These are phyloP conservation scores for Drosophila kohkoa DNA, from an alignment of 1,140 invertebrate species.

Conservation along the genomic window DNA sequence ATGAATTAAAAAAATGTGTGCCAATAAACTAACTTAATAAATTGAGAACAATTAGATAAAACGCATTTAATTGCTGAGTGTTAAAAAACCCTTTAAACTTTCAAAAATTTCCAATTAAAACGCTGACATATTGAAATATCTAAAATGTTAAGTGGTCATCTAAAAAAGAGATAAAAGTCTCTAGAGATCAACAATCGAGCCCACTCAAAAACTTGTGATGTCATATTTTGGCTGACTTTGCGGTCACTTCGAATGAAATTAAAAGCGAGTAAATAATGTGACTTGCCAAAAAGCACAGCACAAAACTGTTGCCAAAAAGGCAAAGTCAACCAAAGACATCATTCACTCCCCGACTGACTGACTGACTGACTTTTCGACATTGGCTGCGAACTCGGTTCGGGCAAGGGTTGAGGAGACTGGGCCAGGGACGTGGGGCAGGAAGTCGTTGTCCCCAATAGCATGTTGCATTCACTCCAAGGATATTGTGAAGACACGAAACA, in stretches of 20 bases:
- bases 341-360: background rate
- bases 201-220: slow-evolving; percentile 69
- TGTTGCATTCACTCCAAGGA: slow-evolving; percentile 65
- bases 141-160: slow-evolving; percentile 4
- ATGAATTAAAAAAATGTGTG: background rate
- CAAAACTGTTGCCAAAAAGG: slow-evolving; percentile 24
- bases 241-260: slow-evolving; percentile 46
- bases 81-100: background rate
- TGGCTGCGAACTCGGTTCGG: slow-evolving; percentile 42
- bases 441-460: slow-evolving; percentile 31
- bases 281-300: slow-evolving; percentile 37
- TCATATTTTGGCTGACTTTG: slow-evolving; percentile 60
- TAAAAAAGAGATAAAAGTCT: slow-evolving; percentile 4
- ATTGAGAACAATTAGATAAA: background rate
- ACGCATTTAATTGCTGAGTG: background rate
- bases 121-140: background rate
- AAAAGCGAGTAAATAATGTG: slow-evolving; percentile 67
- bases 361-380: slow-evolving; percentile 22
- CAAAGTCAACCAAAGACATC: slow-evolving; percentile 15
- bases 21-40: background rate
- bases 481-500: slow-evolving; percentile 30
- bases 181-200: slow-evolving; percentile 40
- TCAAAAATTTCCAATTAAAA: background rate
- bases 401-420: background rate
- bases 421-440: background rate